These are phyloP conservation scores for Cyclura pinguis DNA, from an alignment of 2,797 vertebrate genomes.

Conservation along the genomic window DNA sequence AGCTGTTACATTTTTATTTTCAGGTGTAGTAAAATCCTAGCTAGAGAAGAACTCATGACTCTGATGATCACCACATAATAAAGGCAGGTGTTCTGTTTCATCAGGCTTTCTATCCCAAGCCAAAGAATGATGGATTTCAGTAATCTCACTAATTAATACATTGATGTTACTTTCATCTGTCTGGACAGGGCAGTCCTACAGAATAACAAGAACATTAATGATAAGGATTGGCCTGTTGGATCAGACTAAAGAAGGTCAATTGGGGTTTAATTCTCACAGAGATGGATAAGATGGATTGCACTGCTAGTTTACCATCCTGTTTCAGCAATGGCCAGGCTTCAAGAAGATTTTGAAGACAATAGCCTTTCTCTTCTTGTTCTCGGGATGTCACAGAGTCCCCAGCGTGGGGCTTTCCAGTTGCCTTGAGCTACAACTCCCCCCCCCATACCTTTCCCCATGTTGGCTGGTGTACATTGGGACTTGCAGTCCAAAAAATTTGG, in stretches of 20 bases:
- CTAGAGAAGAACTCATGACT: background rate
- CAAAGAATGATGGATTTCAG: background rate
- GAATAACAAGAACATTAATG: background rate
- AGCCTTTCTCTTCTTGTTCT: background rate
- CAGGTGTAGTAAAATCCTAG: background rate
- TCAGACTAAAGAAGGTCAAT: background rate
- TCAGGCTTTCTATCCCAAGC: background rate
- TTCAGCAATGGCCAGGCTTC: no score
- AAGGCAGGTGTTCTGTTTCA: background rate
- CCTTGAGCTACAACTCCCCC: background rate
- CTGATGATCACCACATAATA: background rate
- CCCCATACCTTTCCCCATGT: no score
- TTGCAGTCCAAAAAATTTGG: no score
- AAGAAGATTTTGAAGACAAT: no score
- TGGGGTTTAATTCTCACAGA: background rate
- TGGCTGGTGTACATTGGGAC: no score
- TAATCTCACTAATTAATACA: background rate
- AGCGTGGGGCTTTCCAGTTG: background rate
- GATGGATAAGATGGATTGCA: background rate
- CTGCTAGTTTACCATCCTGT: background rate
- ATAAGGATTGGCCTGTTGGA: background rate
- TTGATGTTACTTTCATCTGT: background rate
- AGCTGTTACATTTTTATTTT: background rate
- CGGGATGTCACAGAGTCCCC: background rate
- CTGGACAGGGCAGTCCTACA: background rate